Percentiles rank a stretch among this genome's conserved stretches.
Conservation (phyloP, 2,888 invertebrate genomes). For the Vannuccia rotundouncinata region DNA sequence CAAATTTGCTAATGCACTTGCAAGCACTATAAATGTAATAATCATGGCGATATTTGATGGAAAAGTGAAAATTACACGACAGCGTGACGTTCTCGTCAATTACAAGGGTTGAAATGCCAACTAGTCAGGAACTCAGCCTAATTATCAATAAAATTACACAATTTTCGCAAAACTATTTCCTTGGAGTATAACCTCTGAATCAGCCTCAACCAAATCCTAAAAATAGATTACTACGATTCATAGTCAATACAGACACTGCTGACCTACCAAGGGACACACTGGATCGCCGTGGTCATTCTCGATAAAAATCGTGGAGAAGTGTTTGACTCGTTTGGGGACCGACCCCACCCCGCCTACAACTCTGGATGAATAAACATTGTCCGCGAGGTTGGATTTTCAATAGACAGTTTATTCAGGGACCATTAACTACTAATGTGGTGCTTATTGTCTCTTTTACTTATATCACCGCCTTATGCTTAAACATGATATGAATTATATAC, state of each 20-base stretch:
- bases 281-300: neutral
- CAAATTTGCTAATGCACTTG: neutral
- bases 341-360: neutral
- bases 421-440: conserved; percentile 11
- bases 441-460: neutral
- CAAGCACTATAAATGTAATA: neutral
- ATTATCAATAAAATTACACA: neutral
- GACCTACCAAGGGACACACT: neutral
- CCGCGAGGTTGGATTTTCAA: neutral
- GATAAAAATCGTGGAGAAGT: neutral
- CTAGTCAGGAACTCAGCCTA: neutral
- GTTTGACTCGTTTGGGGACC: conserved; percentile 9
- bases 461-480: neutral
- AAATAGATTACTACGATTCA: neutral
- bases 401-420: neutral
- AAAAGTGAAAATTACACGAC: conserved; percentile 4
- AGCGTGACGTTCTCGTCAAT: neutral
- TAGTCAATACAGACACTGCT: neutral
- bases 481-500: neutral
- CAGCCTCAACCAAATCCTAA: neutral
- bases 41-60: conserved; percentile 10
- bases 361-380: conserved; percentile 10
- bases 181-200: neutral
- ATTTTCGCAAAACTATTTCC: neutral
- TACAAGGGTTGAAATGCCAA: neutral